Evolutionary conservation across 2,888 invertebrate species (phyloP).

Genomic region (Caenorhabditis imperialis): DNA sequence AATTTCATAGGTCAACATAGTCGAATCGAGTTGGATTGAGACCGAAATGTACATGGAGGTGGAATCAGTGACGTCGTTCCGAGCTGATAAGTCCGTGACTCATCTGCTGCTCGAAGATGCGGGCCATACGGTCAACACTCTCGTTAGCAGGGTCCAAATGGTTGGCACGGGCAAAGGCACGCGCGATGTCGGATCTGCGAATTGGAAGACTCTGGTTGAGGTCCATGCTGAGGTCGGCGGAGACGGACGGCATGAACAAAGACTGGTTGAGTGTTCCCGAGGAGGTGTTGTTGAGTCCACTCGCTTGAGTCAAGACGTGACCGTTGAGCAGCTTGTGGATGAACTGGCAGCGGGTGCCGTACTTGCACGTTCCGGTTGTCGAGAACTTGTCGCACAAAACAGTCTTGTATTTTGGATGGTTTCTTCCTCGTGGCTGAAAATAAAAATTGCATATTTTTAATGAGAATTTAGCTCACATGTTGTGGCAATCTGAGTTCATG

Average conservation of each 20-base stretch:
- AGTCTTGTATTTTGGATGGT: constrained; percentile 71
- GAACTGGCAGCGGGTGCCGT: constrained; percentile 61
- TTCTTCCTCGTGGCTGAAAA: constrained; percentile 64
- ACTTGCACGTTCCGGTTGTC: constrained; percentile 58
- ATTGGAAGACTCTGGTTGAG: constrained; percentile 41
- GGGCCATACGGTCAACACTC: constrained; percentile 8
- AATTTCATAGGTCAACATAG: constrained; percentile 24
- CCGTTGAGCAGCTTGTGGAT: constrained; percentile 57
- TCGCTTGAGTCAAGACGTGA: constrained; percentile 14
- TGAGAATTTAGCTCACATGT: constrained; percentile 38
- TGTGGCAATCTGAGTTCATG: constrained; percentile 61
- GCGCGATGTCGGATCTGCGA: constrained; percentile 23
- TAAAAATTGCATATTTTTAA: not conserved
- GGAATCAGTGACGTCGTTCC: constrained; percentile 5
- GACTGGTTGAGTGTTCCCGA: constrained; percentile 21
- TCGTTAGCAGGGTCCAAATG: constrained; percentile 4
- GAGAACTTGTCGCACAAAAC: constrained; percentile 68
- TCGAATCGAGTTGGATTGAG: not conserved
- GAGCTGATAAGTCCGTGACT: not conserved
- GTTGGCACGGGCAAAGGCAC: constrained; percentile 40
- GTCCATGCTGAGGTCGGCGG: constrained; percentile 32
- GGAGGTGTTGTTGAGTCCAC: constrained; percentile 14
- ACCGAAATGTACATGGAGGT: constrained; percentile 1
- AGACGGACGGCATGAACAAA: constrained; percentile 21
- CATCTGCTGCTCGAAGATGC: constrained; percentile 14